Evolutionary conservation across 2,113 vertebrate genomes (phyloP).

Genomic region (Tragelaphus buxtoni): DNA sequence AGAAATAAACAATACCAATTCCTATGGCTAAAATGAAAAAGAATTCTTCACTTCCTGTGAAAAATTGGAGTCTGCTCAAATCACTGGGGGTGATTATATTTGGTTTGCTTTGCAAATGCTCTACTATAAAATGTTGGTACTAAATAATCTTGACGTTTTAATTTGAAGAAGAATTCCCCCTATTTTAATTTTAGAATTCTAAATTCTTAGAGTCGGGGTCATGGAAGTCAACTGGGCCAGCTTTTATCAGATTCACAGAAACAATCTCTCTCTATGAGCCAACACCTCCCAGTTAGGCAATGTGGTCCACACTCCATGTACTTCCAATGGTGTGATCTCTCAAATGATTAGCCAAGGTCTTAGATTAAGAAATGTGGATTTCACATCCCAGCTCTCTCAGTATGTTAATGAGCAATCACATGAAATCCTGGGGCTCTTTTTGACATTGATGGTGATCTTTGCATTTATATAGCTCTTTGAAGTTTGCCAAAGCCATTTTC

Average conservation of each 20-base stretch:
- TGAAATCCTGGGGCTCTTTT: slow-evolving; percentile 21
- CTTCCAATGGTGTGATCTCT: neutral
- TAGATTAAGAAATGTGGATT: slow-evolving; percentile 38
- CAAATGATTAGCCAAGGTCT: neutral
- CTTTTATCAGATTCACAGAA: slow-evolving; percentile 34
- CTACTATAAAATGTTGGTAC: neutral
- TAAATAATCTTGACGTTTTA: neutral
- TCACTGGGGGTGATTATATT: neutral
- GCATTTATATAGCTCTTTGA: neutral
- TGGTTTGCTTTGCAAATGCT: slow-evolving; percentile 37
- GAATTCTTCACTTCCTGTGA: slow-evolving; percentile 21
- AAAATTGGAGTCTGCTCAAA: slow-evolving; percentile 32
- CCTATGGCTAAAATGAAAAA: slow-evolving; percentile 30
- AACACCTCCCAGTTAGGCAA: slow-evolving; percentile 8
- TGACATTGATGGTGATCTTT: neutral
- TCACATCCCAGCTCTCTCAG: slow-evolving; percentile 8
- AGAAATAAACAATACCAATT: slow-evolving; percentile 42
- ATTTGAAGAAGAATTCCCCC: neutral
- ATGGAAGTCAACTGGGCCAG: neutral
- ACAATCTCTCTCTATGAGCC: neutral
- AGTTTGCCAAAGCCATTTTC: neutral
- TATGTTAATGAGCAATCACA: neutral
- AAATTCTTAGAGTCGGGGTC: neutral
- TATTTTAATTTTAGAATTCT: slow-evolving; percentile 31
- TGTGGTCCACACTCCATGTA: neutral